A percentile compares a stretch with the other conserved stretches of the same genome.
phyloP scores from a whole-genome alignment of 2,113 vertebrate genomes.

The Rana temporaria region DNA sequence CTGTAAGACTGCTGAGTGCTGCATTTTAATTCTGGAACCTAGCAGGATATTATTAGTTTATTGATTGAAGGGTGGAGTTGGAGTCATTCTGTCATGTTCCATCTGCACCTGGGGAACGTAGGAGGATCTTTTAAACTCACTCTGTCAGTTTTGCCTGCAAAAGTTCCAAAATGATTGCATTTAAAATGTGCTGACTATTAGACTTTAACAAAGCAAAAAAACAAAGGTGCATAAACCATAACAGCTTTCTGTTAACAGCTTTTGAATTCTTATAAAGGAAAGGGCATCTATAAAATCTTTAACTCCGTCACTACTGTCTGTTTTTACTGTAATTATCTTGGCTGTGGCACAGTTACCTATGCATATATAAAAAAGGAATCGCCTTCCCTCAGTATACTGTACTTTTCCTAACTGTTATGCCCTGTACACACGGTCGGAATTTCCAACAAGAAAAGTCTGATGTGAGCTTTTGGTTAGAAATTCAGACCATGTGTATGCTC shows the following conservation, averaged over 20 bases:
- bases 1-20: constrained; percentile 36
- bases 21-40: constrained; percentile 26
- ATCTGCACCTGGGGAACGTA: constrained; percentile 41
- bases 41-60: constrained; percentile 33
- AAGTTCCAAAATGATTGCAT: constrained; percentile 4
- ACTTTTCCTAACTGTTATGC: too few species aligned
- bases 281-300: too few species aligned
- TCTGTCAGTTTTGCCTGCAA: not conserved
- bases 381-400: too few species aligned
- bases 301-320: too few species aligned
- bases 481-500: too few species aligned
- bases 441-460: too few species aligned
- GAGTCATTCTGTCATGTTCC: constrained; percentile 28
- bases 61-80: constrained; percentile 34
- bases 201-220: not conserved
- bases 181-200: constrained; percentile 30
- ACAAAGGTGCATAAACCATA: not conserved
- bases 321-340: too few species aligned
- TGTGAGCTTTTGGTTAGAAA: too few species aligned
- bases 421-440: too few species aligned
- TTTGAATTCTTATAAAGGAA: too few species aligned
- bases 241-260: not conserved
- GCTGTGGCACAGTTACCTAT: too few species aligned
- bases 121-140: constrained; percentile 27
- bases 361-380: too few species aligned